Conservation (phyloP, 2,797 vertebrate genomes). For the Picus viridis region DNA sequence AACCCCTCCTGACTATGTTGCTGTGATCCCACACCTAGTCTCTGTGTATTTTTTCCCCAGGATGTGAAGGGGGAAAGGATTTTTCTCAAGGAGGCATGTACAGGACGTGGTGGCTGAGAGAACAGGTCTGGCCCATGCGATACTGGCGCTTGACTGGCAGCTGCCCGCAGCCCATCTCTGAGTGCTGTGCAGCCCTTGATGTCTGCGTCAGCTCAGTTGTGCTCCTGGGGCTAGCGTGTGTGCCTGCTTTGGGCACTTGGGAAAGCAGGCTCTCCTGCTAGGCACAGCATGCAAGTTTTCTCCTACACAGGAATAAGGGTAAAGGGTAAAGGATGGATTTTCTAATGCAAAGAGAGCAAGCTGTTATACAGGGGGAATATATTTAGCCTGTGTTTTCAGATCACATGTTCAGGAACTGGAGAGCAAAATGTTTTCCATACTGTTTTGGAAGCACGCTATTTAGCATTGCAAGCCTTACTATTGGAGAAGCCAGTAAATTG, state of each 20-base stretch:
- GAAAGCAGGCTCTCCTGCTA: not conserved
- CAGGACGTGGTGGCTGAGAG: not conserved
- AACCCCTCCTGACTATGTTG: not conserved
- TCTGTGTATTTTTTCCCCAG: not conserved
- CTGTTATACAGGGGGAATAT: not conserved
- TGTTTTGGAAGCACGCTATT: not conserved
- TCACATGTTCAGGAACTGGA: constrained; percentile 34
- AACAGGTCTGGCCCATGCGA: accelerated
- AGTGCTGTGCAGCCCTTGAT: not conserved
- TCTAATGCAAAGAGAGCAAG: not conserved
- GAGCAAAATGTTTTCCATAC: not conserved
- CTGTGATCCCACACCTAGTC: not conserved
- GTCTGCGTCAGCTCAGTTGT: not conserved
- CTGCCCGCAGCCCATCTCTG: not conserved
- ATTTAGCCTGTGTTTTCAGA: constrained; percentile 55
- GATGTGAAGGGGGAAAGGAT: not conserved
- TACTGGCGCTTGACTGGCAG: not conserved
- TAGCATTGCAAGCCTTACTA: not conserved
- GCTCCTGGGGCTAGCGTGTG: not conserved
- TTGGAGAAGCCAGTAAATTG: constrained; percentile 5
- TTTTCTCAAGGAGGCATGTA: not conserved
- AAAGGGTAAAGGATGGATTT: constrained; percentile 15
- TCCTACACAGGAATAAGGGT: not conserved
- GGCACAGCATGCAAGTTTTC: not conserved
- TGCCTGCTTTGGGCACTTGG: not conserved